phyloP scores from a whole-genome alignment of 2,888 invertebrate genomes.

The Eristalis tenax region DNA sequence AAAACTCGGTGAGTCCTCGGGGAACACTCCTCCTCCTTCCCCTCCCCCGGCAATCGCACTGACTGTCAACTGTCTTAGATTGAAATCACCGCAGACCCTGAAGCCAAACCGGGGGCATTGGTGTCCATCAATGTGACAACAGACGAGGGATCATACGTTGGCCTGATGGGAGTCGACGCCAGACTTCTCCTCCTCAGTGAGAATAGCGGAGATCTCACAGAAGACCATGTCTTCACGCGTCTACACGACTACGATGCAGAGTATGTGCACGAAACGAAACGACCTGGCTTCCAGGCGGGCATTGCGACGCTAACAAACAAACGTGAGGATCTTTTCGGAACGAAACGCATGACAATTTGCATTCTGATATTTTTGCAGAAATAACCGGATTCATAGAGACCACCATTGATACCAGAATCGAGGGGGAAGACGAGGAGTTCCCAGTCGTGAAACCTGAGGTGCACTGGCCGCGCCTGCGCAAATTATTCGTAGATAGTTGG shows the following conservation, averaged over 20 bases:
- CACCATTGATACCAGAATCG: not conserved
- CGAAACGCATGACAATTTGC: not conserved
- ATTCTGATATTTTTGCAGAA: not conserved
- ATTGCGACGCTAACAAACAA: not conserved
- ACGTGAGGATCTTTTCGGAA: not conserved
- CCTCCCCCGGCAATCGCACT: not conserved
- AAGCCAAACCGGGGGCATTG: constrained; percentile 87
- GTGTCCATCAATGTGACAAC: constrained; percentile 89
- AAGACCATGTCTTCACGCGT: not conserved
- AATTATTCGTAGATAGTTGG: constrained; percentile 87
- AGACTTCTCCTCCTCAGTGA: constrained; percentile 86
- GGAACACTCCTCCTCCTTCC: not conserved
- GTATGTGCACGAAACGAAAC: not conserved
- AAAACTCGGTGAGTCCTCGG: constrained; percentile 38
- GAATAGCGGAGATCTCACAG: constrained; percentile 82
- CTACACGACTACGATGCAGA: not conserved
- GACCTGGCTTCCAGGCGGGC: not conserved
- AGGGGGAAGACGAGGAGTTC: constrained; percentile 49
- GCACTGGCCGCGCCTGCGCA: constrained; percentile 79
- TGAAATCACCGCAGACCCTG: constrained; percentile 78
- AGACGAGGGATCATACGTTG: constrained; percentile 90
- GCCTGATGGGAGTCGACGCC: constrained; percentile 91
- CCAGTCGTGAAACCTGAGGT: constrained; percentile 55
- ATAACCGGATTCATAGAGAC: not conserved
- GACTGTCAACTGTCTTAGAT: constrained; percentile 39